Percentiles rank a stretch among this genome's conserved stretches.
phyloP scores from a whole-genome alignment of 2,888 invertebrate species.

The Andrena haemorrhoa region DNA sequence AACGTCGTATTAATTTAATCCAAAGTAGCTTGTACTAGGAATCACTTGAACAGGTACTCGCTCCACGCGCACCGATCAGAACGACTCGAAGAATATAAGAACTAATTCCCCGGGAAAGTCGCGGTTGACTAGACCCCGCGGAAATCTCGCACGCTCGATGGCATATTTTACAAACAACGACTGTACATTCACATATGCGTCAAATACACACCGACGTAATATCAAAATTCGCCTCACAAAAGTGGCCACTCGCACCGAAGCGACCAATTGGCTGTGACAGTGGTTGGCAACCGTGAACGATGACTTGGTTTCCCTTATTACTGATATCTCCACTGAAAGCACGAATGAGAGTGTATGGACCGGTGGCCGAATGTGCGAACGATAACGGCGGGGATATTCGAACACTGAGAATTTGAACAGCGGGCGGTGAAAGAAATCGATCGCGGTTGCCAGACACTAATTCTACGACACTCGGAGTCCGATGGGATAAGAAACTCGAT shows the following conservation, averaged over 20 bases:
- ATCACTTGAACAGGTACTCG: constrained; percentile 66
- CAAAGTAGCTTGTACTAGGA: constrained; percentile 41
- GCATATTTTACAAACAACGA: constrained; percentile 45
- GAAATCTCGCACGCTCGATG: constrained; percentile 27
- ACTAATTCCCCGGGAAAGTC: constrained; percentile 13
- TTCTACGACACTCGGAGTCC: constrained; percentile 5
- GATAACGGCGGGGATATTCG: background rate
- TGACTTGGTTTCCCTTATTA: background rate
- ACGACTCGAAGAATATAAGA: constrained; percentile 33
- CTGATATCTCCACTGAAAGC: background rate
- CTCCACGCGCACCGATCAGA: constrained; percentile 45
- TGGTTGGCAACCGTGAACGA: constrained; percentile 21
- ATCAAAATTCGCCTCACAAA: constrained; percentile 10
- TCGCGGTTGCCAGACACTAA: background rate
- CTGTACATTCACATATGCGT: constrained; percentile 41
- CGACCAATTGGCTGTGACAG: constrained; percentile 3
- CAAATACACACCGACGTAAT: constrained; percentile 23
- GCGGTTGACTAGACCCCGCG: constrained; percentile 60
- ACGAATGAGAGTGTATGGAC: background rate
- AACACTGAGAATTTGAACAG: background rate
- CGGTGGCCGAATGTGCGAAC: background rate
- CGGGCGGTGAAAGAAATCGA: background rate
- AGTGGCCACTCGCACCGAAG: background rate
- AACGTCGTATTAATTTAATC: constrained; percentile 27
- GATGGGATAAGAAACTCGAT: constrained; percentile 32